Percentiles rank a stretch among this genome's conserved stretches.
phyloP scores from a whole-genome alignment of 2,113 vertebrate genomes.

The Melanotaenia duboulayi region DNA sequence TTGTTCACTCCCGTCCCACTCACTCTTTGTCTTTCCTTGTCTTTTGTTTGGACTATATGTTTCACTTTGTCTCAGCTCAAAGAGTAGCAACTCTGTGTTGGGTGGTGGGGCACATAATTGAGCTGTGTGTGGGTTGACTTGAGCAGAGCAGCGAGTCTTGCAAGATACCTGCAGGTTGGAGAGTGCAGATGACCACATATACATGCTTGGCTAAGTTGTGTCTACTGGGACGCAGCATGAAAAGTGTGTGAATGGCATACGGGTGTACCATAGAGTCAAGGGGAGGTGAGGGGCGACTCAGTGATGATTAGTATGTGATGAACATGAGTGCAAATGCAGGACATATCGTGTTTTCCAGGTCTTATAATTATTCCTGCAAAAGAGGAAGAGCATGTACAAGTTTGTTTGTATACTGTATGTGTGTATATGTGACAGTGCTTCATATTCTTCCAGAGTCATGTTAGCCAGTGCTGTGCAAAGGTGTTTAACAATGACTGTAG shows the following conservation, averaged over 20 bases:
- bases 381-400: too few species aligned
- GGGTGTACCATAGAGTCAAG: constrained; percentile 23
- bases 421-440: neutral
- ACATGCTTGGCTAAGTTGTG: constrained; percentile 37
- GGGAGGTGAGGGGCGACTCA: constrained; percentile 26
- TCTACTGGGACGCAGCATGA: constrained; percentile 26
- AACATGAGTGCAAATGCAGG: neutral
- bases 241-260: constrained; percentile 20
- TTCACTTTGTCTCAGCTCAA: constrained; percentile 61
- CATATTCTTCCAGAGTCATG: neutral
- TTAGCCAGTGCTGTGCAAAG: constrained; percentile 43
- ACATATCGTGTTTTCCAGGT: neutral
- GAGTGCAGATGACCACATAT: constrained; percentile 18
- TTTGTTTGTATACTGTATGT: too few species aligned
- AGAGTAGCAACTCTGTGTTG: constrained; percentile 22
- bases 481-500: constrained; percentile 76
- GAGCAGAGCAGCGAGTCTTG: constrained; percentile 27
- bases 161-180: constrained; percentile 15
- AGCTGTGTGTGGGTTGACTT: constrained; percentile 35
- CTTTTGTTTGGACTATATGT: constrained; percentile 62
- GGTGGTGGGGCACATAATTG: constrained; percentile 31
- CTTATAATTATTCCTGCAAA: too few species aligned
- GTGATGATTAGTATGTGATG: constrained; percentile 2
- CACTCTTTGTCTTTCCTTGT: constrained; percentile 52
- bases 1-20: constrained; percentile 54